Percentiles rank a stretch among this genome's conserved stretches.
Conservation (phyloP, 2,113 vertebrate species). For the Sinocyclocheilus anshuiensis region DNA sequence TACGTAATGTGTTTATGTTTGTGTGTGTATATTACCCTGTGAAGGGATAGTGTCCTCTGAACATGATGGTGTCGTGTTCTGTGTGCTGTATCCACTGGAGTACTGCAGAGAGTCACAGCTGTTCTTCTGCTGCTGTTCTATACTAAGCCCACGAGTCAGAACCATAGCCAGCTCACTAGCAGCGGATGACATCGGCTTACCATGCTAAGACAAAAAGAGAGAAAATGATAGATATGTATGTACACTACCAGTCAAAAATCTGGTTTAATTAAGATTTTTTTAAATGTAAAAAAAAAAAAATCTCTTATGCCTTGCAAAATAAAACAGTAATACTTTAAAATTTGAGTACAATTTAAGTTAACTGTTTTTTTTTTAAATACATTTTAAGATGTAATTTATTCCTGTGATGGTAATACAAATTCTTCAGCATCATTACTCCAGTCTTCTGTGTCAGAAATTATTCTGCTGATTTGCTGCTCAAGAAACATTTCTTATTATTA, state of each 20-base stretch:
- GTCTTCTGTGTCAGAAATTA: too few relatives aligned
- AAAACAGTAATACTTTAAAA: background rate
- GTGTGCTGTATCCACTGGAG: constrained; percentile 95
- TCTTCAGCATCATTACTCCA: background rate
- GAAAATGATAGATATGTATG: background rate
- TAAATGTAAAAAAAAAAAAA: too few relatives aligned
- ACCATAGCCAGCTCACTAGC: constrained; percentile 95
- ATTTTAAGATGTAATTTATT: background rate
- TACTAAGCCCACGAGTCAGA: constrained; percentile 89
- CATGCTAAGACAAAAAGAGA: constrained; percentile 75
- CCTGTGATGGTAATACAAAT: background rate
- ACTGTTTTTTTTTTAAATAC: background rate
- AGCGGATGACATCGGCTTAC: constrained; percentile 88
- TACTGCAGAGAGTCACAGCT: constrained; percentile 96
- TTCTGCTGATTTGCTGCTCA: too few relatives aligned
- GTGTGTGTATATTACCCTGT: constrained; percentile 82
- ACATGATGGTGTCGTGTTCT: constrained; percentile 95
- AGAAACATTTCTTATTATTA: too few relatives aligned
- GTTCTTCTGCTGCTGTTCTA: constrained; percentile 97
- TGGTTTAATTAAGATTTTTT: background rate
- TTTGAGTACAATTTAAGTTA: background rate
- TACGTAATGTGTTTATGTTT: background rate
- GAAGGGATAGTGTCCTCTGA: constrained; percentile 98
- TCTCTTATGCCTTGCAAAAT: background rate
- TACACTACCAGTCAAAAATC: background rate